These are phyloP conservation scores for Amazona guildingii DNA, from an alignment of 2,113 vertebrate genomes.

Conservation along the genomic window DNA sequence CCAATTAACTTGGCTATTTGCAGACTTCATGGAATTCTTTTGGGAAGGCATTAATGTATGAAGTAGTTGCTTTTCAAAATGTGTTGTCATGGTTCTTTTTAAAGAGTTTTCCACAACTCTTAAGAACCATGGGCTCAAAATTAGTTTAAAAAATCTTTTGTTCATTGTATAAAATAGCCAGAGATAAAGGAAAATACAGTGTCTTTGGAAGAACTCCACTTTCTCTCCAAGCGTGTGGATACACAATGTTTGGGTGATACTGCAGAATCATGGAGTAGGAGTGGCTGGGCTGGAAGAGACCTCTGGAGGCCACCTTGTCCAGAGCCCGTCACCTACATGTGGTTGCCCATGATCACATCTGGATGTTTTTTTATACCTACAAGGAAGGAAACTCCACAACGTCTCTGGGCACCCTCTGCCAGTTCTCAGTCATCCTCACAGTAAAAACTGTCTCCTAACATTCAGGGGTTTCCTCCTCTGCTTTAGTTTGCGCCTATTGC, in stretches of 20 bases:
- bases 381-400: neutral
- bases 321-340: neutral
- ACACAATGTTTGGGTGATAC: neutral
- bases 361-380: neutral
- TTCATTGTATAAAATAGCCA: neutral
- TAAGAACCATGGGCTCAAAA: neutral
- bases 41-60: neutral
- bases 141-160: neutral
- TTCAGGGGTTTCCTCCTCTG: neutral
- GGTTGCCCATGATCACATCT: neutral
- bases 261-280: neutral
- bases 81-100: neutral
- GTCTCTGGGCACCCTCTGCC: neutral
- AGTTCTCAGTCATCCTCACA: neutral
- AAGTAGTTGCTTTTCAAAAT: neutral
- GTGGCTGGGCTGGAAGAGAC: neutral
- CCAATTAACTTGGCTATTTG: neutral
- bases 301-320: neutral
- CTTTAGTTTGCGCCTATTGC: neutral
- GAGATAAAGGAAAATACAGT: neutral
- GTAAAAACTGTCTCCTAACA: neutral
- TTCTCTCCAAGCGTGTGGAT: neutral
- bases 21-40: neutral
- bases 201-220: neutral
- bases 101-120: neutral